phyloP scores from a whole-genome alignment of 35 echinoderm and acorn worm genomes.

The Apostichopus californicus region DNA sequence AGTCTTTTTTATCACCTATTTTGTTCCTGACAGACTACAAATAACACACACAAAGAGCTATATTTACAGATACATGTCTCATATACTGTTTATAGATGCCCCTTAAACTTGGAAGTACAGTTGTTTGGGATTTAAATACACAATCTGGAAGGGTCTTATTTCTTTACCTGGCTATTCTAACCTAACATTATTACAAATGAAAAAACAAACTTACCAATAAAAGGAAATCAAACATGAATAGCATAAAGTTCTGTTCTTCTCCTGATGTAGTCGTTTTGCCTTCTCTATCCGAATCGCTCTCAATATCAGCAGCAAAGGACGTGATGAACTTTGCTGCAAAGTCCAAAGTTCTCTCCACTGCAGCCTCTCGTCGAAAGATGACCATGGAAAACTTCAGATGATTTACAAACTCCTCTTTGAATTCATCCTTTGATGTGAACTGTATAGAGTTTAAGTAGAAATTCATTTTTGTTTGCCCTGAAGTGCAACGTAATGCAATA shows the following conservation, averaged over 20 bases:
- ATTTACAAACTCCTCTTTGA: slow-evolving; percentile 82
- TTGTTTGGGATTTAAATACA: no score
- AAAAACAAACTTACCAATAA: slow-evolving; percentile 53
- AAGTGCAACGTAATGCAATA: no score
- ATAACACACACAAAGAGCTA: no score
- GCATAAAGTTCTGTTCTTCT: slow-evolving; percentile 61
- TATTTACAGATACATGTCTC: no score
- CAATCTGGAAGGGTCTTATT: no score
- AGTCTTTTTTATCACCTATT: no score
- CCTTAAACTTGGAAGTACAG: no score
- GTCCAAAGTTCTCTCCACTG: slow-evolving; percentile 90
- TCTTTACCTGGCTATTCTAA: no score
- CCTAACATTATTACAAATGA: no score
- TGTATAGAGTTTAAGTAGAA: not conserved
- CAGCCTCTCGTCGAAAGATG: slow-evolving; percentile 87
- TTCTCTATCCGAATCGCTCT: slow-evolving; percentile 29
- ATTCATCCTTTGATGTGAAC: slow-evolving; percentile 66
- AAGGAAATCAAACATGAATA: slow-evolving; percentile 87
- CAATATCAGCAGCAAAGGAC: slow-evolving; percentile 56
- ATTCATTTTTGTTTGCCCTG: no score
- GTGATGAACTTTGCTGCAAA: slow-evolving; percentile 96
- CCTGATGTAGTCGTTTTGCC: slow-evolving; percentile 43
- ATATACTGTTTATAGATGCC: no score
- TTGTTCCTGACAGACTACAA: no score
- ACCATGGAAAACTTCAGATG: slow-evolving; percentile 79